Percentiles rank a stretch among this genome's conserved stretches.
phyloP scores from a whole-genome alignment of 2,113 vertebrate species.

The Octodon degus region DNA sequence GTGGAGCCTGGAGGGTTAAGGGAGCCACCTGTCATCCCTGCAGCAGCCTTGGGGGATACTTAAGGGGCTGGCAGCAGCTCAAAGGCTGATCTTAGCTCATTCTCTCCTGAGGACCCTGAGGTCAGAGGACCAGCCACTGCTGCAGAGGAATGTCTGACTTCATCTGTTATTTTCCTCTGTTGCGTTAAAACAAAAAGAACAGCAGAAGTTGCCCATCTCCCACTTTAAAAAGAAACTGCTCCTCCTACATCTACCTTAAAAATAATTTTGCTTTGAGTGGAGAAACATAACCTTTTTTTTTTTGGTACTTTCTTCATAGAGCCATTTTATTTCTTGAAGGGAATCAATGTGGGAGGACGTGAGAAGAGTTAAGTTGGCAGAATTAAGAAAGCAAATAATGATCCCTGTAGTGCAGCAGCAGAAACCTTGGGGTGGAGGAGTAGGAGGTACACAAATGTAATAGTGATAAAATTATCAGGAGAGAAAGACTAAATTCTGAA shows the following conservation, averaged over 20 bases:
- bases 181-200: conserved; percentile 64
- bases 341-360: conserved; percentile 25
- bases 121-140: not conserved
- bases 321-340: conserved; percentile 57
- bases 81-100: not conserved
- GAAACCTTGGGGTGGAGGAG: not conserved
- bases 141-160: not conserved
- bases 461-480: conserved; percentile 7
- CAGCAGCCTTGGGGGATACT: not conserved
- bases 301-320: not conserved
- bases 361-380: not conserved
- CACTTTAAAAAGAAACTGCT: not conserved
- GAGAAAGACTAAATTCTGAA: conserved; percentile 15
- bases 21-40: not conserved
- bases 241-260: conserved; percentile 58
- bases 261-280: conserved; percentile 48
- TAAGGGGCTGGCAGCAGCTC: not conserved
- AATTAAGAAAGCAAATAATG: conserved; percentile 52
- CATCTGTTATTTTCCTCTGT: conserved; percentile 25
- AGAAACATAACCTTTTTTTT: not conserved
- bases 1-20: not conserved
- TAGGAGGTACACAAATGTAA: not conserved
- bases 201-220: conserved; percentile 1
- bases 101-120: not conserved
- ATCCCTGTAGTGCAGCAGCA: not conserved